Evolutionary conservation across 2,113 vertebrate species (phyloP).

Genomic region (Etia nguti): DNA sequence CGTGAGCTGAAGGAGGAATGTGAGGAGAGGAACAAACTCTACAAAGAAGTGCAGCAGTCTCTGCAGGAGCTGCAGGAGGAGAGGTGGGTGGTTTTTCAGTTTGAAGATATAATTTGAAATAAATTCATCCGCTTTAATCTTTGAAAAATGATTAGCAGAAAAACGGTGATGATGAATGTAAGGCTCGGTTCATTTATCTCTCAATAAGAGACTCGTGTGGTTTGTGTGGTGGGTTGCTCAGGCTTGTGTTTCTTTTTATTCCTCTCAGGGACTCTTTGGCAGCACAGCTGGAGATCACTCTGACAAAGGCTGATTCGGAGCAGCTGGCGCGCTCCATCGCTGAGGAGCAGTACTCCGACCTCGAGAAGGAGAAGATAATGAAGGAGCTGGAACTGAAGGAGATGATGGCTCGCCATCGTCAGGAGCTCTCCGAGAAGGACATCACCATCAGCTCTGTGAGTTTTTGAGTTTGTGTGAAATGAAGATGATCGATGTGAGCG

Average conservation of each 20-base stretch:
- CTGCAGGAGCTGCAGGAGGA: conserved; percentile 93
- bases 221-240: not conserved
- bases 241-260: not conserved
- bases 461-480: not conserved
- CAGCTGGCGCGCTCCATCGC: conserved; percentile 97
- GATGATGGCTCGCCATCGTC: conserved; percentile 97
- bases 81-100: conserved; percentile 70
- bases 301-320: conserved; percentile 96
- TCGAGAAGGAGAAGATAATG: conserved; percentile 99
- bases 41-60: conserved; percentile 92
- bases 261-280: conserved; percentile 88
- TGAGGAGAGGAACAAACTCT: conserved; percentile 92
- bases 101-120: not conserved
- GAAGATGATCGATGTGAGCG: not conserved
- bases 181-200: not conserved
- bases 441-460: conserved; percentile 89
- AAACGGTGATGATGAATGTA: not conserved
- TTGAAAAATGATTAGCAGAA: not conserved
- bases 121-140: not conserved
- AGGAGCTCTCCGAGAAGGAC: conserved; percentile 93
- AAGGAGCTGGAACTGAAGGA: conserved; percentile 98
- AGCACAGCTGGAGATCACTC: conserved; percentile 93
- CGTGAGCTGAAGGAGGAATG: conserved; percentile 97
- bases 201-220: not conserved
- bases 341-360: conserved; percentile 95